Evolutionary conservation across 2,888 invertebrate genomes (phyloP).

Genomic region (Didymodactylos carnosus): DNA sequence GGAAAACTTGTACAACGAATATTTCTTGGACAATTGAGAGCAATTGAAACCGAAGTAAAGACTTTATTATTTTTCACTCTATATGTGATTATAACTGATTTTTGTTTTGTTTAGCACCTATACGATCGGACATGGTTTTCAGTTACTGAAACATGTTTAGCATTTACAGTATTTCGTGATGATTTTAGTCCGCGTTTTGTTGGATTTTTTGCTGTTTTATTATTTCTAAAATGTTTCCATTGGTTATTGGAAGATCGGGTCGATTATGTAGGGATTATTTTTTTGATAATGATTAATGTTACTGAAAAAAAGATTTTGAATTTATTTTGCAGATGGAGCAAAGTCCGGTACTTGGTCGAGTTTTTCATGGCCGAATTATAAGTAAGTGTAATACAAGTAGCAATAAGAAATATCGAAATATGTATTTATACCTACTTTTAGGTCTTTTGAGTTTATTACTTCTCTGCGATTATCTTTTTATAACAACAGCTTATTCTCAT

Average conservation of each 20-base stretch:
- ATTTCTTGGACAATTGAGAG: constrained; percentile 79
- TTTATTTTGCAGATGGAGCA: constrained; percentile 98
- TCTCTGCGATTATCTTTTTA: constrained; percentile 65
- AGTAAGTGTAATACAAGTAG: too few relatives aligned
- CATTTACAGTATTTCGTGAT: constrained; percentile 93
- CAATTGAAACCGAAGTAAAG: constrained; percentile 78
- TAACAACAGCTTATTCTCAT: constrained; percentile 76
- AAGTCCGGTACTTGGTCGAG: constrained; percentile 79
- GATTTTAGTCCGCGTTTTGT: constrained; percentile 90
- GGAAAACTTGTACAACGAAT: constrained; percentile 77
- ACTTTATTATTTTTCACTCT: neutral
- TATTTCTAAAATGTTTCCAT: constrained; percentile 95
- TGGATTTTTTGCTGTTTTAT: constrained; percentile 75
- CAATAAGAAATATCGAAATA: too few relatives aligned
- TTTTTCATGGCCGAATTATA: constrained; percentile 72
- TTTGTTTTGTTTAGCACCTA: constrained; percentile 49
- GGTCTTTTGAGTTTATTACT: constrained; percentile 57
- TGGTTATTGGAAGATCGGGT: constrained; percentile 98
- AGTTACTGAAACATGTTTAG: constrained; percentile 91
- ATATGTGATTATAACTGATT: constrained; percentile 27
- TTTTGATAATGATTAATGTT: neutral
- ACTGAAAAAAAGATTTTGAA: neutral
- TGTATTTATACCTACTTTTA: neutral
- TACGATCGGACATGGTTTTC: constrained; percentile 90
- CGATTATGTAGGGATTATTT: constrained; percentile 55